These are phyloP conservation scores for Anarhynchus alexandrinus DNA, from an alignment of 2,113 vertebrate genomes.

Conservation along the genomic window DNA sequence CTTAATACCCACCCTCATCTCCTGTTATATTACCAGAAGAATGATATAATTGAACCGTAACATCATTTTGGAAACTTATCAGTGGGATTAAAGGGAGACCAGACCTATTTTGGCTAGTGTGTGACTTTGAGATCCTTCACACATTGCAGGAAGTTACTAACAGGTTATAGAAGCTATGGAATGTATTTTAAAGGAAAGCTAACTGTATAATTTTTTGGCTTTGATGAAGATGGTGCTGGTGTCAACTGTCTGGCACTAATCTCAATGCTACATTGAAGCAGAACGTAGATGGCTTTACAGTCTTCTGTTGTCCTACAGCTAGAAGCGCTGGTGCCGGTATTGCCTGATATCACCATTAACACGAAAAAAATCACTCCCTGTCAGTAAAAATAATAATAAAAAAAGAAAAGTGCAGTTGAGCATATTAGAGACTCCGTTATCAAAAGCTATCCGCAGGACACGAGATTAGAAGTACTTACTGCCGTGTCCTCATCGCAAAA, in stretches of 20 bases:
- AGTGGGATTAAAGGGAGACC: neutral
- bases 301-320: neutral
- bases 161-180: neutral
- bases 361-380: neutral
- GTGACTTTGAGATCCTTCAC: neutral
- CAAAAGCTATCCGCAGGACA: neutral
- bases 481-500: neutral
- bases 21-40: neutral
- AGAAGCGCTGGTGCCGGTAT: neutral
- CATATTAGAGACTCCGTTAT: neutral
- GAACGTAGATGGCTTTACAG: neutral
- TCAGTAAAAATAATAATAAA: neutral
- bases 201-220: slow-evolving; percentile 1
- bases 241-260: neutral
- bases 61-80: neutral
- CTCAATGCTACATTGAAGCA: neutral
- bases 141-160: neutral
- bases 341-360: neutral
- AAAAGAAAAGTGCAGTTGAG: neutral
- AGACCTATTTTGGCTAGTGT: neutral
- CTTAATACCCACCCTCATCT: neutral
- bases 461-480: neutral
- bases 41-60: neutral
- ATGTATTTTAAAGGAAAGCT: neutral
- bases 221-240: neutral